Percentiles rank a stretch among this genome's conserved stretches.
phyloP scores from a whole-genome alignment of 2,113 vertebrate species.

The Equus quagga region DNA sequence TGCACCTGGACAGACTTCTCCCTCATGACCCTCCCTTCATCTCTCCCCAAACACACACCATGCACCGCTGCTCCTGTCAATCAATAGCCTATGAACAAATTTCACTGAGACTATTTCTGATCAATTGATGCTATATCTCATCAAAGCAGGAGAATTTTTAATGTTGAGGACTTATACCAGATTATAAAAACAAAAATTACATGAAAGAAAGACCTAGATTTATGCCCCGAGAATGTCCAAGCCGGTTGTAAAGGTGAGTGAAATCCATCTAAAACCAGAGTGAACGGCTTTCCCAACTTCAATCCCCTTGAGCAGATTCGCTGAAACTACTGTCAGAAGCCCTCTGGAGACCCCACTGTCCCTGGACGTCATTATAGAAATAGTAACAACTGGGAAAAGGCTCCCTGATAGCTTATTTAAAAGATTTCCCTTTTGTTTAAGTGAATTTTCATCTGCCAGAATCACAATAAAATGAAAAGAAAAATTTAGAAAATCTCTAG shows the following conservation, averaged over 20 bases:
- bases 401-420: neutral
- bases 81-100: neutral
- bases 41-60: accelerated
- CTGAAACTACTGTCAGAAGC: accelerated
- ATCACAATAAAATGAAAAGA: neutral
- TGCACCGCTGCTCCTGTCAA: neutral
- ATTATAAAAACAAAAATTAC: neutral
- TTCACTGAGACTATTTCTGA: neutral
- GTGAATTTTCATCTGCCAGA: neutral
- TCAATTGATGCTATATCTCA: neutral
- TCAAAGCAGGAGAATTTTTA: neutral
- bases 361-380: accelerated
- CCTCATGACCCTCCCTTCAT: accelerated
- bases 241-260: neutral
- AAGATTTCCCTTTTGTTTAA: neutral
- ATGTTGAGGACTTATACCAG: neutral
- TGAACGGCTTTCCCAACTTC: accelerated
- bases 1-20: neutral
- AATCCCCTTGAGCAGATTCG: neutral
- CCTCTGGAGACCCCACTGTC: accelerated
- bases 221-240: neutral
- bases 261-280: neutral
- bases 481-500: neutral
- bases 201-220: neutral
- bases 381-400: neutral